Conservation (phyloP, 2,113 vertebrate species). For the Malurus alboscapulatus region DNA sequence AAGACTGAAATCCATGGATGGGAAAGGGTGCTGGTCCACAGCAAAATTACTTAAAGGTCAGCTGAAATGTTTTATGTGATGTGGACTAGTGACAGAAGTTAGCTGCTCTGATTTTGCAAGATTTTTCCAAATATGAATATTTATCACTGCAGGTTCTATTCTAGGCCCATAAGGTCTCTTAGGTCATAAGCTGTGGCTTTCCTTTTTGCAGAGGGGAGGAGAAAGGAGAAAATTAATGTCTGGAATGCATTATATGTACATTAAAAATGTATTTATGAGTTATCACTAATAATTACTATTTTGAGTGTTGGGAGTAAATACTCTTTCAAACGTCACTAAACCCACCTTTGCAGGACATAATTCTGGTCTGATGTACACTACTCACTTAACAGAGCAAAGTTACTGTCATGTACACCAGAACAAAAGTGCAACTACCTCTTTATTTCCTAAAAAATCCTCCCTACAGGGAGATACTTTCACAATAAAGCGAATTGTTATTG, state of each 20-base stretch:
- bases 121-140: neutral
- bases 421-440: neutral
- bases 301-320: neutral
- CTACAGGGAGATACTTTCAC: neutral
- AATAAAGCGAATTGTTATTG: slow-evolving; percentile 52
- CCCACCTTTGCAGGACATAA: neutral
- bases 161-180: neutral
- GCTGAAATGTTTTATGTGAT: neutral
- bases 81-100: neutral
- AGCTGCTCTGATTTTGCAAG: neutral
- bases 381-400: neutral
- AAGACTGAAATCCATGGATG: neutral
- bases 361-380: neutral
- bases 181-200: neutral
- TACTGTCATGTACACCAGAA: neutral
- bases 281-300: neutral
- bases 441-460: neutral
- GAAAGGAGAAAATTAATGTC: neutral
- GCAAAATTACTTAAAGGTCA: neutral
- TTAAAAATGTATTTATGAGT: neutral
- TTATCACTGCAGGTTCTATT: neutral
- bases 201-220: neutral
- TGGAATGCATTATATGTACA: neutral
- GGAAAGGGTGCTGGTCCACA: neutral
- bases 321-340: neutral